Conservation (phyloP, 92 coral and sea anemone genomes). For the Blastomussa wellsi region DNA sequence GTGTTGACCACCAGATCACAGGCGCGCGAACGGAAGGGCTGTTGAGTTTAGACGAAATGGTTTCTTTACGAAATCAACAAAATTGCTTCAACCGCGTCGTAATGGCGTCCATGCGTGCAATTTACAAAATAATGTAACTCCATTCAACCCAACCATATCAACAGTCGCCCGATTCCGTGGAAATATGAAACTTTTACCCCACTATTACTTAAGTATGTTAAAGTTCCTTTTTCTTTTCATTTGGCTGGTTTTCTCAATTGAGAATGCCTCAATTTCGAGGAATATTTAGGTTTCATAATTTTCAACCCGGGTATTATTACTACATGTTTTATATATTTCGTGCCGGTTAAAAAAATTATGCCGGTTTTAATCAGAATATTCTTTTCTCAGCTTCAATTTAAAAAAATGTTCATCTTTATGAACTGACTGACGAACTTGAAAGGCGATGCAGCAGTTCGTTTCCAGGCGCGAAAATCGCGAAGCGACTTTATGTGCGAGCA, state of each 20-base stretch:
- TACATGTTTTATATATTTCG: no score
- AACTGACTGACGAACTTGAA: background rate
- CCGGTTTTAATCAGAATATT: background rate
- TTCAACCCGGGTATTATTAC: no score
- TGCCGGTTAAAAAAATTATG: no score
- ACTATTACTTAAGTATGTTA: background rate
- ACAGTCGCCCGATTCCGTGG: no score
- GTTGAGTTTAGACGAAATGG: background rate
- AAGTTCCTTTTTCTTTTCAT: background rate
- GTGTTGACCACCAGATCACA: background rate
- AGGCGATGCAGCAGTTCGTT: background rate
- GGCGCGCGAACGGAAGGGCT: background rate
- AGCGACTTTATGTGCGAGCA: background rate
- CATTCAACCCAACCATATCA: no score
- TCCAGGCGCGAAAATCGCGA: conserved; percentile 6
- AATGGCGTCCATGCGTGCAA: no score
- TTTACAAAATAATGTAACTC: no score
- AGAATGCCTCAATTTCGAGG: background rate
- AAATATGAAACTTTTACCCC: background rate
- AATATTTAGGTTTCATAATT: background rate
- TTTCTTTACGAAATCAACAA: background rate
- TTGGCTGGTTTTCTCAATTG: background rate
- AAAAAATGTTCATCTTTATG: background rate
- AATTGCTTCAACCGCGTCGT: background rate
- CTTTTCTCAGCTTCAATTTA: background rate